Base-by-base conservation (phyloP, 2,888 invertebrate genomes). In the Dryadula phaetusa region DNA sequence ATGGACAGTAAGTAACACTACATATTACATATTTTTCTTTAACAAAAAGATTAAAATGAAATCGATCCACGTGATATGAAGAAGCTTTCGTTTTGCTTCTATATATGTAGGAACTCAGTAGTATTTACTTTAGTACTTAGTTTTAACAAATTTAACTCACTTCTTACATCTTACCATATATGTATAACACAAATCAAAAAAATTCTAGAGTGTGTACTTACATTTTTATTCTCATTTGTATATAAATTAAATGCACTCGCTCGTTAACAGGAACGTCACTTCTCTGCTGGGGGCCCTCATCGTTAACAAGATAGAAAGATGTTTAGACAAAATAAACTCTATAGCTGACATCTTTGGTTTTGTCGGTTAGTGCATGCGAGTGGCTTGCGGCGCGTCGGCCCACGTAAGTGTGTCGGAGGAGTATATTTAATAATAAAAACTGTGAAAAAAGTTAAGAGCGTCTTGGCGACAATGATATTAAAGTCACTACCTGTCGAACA, bases 321-420 rank as follows among this genome's bases (percentile, higher is more conserved):
- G 64, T 18, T 62, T 71, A 44, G 70, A 71, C 66, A 69, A 58
- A 16, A 62, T 71, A 16, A 71, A 62, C 46, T 66, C 69, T n/a
- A 42, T 71, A n/a, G 66, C 37, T 1, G 69, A 69, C 40, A 7
- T 71, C 6, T 25, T 60, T 3, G 49, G 47, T 10, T 8, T 54
- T 12, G 10, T 46, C 25, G 58, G 60, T 0, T 12, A 42, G 32
- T n/a, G 37, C n/a, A n/a, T n/a, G 25, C 8, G 4, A 14, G 47
- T 5, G 22, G 12, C 4, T 14, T 14, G 22, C 47, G 14, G 14
- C 22, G 22, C 47, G 14, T 25, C 22, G 14, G n/a, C 4, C 6
- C 54, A 22, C 0, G 56, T 56, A 16, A 40, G 56, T 40, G 25
- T 22, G n/a, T n/a, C n/a, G n/a, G n/a, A 25, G 6, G n/a, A 16